These are phyloP conservation scores for Heliothis subflexa DNA, from an alignment of 1,140 invertebrate species.

Conservation along the genomic window DNA sequence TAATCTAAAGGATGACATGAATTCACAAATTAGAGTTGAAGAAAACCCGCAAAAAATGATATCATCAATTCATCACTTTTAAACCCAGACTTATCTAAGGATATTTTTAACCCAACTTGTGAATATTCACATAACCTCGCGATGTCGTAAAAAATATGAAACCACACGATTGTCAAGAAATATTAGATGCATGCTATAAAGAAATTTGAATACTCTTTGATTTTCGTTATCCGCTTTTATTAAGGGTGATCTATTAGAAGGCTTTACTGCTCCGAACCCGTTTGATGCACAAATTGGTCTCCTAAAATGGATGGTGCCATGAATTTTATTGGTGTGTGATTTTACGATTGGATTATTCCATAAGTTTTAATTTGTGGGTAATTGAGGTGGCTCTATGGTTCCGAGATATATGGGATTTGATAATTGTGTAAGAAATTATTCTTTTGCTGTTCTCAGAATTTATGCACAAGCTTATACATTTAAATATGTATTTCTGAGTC, in stretches of 20 bases:
- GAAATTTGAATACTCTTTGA: slow-evolving; percentile 69
- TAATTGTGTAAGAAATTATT: not conserved
- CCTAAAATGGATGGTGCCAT: slow-evolving; percentile 68
- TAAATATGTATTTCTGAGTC: too few species aligned
- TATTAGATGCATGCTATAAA: slow-evolving; percentile 62
- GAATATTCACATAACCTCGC: slow-evolving; percentile 28
- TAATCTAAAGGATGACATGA: too few species aligned
- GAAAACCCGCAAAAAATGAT: not conserved
- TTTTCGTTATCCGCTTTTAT: slow-evolving; percentile 75
- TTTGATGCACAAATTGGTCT: slow-evolving; percentile 75
- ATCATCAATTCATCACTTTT: not conserved
- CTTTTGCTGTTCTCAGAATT: not conserved
- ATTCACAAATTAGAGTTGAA: not conserved
- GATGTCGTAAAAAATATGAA: slow-evolving; percentile 45
- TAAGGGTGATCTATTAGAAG: slow-evolving; percentile 79
- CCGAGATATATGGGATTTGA: slow-evolving; percentile 13
- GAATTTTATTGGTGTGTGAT: slow-evolving; percentile 71
- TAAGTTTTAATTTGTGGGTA: slow-evolving; percentile 66
- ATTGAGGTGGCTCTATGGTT: slow-evolving; percentile 23
- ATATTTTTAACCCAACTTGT: slow-evolving; percentile 1
- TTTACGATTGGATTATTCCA: slow-evolving; percentile 72
- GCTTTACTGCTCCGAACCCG: slow-evolving; percentile 73
- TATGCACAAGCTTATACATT: too few species aligned
- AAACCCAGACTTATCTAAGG: not conserved
- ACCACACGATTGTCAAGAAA: slow-evolving; percentile 45